phyloP scores from a whole-genome alignment of 1,140 invertebrate species.

The Zaprionus vittiger region DNA sequence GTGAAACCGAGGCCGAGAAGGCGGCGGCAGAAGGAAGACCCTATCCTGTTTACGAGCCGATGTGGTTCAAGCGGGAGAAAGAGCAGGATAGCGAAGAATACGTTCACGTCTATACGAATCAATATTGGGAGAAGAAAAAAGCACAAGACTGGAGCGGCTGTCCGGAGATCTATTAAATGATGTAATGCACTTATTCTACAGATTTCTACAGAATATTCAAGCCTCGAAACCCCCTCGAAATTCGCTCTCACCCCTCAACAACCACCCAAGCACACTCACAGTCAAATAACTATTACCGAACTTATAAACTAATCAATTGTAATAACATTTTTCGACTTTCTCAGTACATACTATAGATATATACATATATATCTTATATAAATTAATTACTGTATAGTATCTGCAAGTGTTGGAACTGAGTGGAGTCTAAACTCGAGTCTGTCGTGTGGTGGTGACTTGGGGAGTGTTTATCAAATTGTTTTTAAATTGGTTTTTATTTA shows the following conservation, averaged over 20 bases:
- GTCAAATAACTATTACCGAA: slow-evolving; percentile 33
- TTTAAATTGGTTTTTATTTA: slow-evolving; percentile 38
- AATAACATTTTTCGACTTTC: slow-evolving; percentile 49
- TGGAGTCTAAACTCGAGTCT: neutral
- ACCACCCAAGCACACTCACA: slow-evolving; percentile 19
- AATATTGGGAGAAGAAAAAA: slow-evolving; percentile 97
- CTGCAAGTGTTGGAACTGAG: slow-evolving; percentile 38
- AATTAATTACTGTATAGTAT: slow-evolving; percentile 44
- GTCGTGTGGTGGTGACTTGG: slow-evolving; percentile 1
- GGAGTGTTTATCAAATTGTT: slow-evolving; percentile 29
- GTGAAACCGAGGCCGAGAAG: slow-evolving; percentile 92
- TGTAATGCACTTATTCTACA: slow-evolving; percentile 14
- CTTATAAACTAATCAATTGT: slow-evolving; percentile 46
- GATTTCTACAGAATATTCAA: slow-evolving; percentile 47
- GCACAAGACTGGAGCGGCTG: slow-evolving; percentile 95
- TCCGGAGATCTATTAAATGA: slow-evolving; percentile 94
- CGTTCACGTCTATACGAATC: slow-evolving; percentile 93
- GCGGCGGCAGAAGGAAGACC: slow-evolving; percentile 90
- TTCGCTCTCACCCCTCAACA: slow-evolving; percentile 9
- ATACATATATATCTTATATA: slow-evolving; percentile 13
- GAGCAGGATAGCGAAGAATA: slow-evolving; percentile 92
- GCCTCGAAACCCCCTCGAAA: slow-evolving; percentile 46
- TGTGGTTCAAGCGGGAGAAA: slow-evolving; percentile 95
- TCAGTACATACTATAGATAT: slow-evolving; percentile 21
- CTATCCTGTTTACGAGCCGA: slow-evolving; percentile 91